Percentiles rank a stretch among this genome's conserved stretches.
Conservation (phyloP, 2,113 vertebrate species). For the Myocastor coypus region DNA sequence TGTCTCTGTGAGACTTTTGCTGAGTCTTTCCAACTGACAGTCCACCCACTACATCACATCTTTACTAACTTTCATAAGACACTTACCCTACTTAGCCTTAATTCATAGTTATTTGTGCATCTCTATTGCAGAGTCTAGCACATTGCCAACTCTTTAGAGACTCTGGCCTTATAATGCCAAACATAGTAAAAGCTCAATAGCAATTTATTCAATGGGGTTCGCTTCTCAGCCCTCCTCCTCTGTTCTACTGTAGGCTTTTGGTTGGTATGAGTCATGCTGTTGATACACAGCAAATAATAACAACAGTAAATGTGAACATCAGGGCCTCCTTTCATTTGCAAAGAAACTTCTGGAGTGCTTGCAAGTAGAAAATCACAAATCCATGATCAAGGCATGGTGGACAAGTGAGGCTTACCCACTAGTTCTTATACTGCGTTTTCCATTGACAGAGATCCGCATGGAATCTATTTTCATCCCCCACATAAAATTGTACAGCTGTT, state of each 20-base stretch:
- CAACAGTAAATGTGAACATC: conserved; percentile 55
- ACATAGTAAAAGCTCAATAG: background rate
- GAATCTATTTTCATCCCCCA: conserved; percentile 79
- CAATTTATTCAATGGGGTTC: conserved; percentile 67
- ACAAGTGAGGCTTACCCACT: conserved; percentile 70
- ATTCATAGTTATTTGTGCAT: background rate
- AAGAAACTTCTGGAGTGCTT: conserved; percentile 70
- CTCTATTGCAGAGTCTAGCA: background rate
- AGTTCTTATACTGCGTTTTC: conserved; percentile 80
- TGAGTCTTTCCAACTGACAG: background rate
- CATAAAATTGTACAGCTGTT: conserved; percentile 84
- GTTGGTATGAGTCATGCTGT: conserved; percentile 62
- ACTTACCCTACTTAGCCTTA: background rate
- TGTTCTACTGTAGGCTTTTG: conserved; percentile 40
- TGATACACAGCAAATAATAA: conserved; percentile 68
- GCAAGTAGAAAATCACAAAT: conserved; percentile 60
- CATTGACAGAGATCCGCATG: conserved; percentile 81
- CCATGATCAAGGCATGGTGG: conserved; percentile 14
- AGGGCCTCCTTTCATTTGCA: conserved; percentile 23
- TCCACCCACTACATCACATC: background rate
- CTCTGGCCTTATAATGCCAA: conserved; percentile 2
- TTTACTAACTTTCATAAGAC: background rate
- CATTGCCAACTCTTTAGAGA: background rate
- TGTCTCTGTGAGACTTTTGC: background rate
- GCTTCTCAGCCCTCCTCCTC: conserved; percentile 23